phyloP scores from a whole-genome alignment of 2,797 vertebrate species.

The Oreonectes daqikongensis region DNA sequence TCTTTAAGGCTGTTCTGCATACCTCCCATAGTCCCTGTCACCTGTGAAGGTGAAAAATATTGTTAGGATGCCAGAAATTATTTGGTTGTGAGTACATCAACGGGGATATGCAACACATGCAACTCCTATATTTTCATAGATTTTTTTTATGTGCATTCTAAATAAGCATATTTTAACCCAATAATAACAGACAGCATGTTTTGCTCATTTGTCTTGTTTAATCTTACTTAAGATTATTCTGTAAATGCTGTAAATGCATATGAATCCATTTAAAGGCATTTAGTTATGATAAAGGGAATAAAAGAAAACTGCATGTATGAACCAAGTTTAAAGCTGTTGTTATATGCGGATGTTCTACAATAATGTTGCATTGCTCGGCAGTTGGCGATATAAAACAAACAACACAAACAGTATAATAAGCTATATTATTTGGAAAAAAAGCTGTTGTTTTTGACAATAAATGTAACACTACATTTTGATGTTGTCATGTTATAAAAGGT shows the following conservation, averaged over 20 bases:
- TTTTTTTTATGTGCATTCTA: too few species aligned
- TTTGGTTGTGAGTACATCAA: not conserved
- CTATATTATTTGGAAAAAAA: not conserved
- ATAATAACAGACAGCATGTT: too few species aligned
- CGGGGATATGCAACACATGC: not conserved
- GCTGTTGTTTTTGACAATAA: not conserved
- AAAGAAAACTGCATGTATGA: too few species aligned
- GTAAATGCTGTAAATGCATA: too few species aligned
- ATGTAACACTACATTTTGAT: not conserved
- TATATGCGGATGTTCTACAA: too few species aligned
- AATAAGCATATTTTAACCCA: too few species aligned
- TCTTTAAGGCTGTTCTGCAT: slow-evolving; percentile 84
- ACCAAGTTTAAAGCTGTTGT: too few species aligned
- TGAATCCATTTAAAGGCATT: too few species aligned
- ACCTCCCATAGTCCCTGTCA: slow-evolving; percentile 78
- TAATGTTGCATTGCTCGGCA: not conserved
- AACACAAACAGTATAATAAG: not conserved
- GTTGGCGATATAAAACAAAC: not conserved
- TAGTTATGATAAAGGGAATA: too few species aligned
- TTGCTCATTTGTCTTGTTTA: too few species aligned
- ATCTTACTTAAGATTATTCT: too few species aligned
- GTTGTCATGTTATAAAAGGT: not conserved
- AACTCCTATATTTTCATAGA: too few species aligned
- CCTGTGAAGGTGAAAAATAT: slow-evolving; percentile 68
- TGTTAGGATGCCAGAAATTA: not conserved